Conservation (phyloP, 2,797 vertebrate species). For the Amblyraja radiata region DNA sequence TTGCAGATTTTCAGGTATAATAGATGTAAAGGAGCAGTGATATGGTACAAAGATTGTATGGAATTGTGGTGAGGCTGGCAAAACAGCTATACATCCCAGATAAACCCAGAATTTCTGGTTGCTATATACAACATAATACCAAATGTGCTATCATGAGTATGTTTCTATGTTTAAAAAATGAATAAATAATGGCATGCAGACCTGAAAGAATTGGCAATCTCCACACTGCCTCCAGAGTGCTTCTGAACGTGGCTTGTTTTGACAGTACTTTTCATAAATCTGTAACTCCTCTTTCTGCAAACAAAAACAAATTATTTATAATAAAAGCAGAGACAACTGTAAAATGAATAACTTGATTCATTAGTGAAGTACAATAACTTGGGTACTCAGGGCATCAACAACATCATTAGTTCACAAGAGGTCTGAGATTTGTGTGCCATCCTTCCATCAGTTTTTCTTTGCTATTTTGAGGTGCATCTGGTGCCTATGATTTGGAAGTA, state of each 20-base stretch:
- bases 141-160: neutral
- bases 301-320: slow-evolving; percentile 38
- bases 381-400: neutral
- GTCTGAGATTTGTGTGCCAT: neutral
- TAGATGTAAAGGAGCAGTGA: neutral
- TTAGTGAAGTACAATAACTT: neutral
- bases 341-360: neutral
- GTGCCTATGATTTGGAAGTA: neutral
- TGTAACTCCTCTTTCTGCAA: slow-evolving; percentile 89
- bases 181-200: slow-evolving; percentile 43
- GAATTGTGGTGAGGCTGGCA: neutral
- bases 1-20: neutral
- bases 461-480: neutral
- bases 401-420: neutral
- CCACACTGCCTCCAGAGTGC: slow-evolving; percentile 89
- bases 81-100: neutral
- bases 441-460: no score
- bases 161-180: neutral
- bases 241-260: slow-evolving; percentile 87
- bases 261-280: slow-evolving; percentile 92
- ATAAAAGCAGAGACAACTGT: neutral
- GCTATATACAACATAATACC: neutral
- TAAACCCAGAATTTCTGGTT: no score
- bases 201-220: slow-evolving; percentile 89
- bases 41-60: neutral